Evolutionary conservation across 2,888 invertebrate genomes (phyloP), one percentile per base, ranked within the genome.

Genomic region (Drosophila anomalata): DNA sequence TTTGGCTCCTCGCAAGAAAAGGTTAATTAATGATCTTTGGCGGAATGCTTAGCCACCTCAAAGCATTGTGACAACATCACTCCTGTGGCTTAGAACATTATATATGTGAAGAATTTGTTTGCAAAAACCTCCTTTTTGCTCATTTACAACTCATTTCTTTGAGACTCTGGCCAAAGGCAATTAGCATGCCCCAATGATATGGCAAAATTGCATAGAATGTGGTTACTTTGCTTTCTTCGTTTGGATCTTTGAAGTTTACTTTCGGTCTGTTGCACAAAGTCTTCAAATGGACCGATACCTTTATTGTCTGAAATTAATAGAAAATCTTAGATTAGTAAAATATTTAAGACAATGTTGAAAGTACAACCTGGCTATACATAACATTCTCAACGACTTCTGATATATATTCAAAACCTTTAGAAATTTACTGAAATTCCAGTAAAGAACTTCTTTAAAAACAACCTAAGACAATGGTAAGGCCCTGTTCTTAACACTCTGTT

Each of bases 121-220:
- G 71, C 77, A 50, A 63, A 60, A 57, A 67, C 14, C 4, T 31
- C 22, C 66, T 74, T 68, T 76, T 75, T 67, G 77, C 79, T 84
- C 84, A 85, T 85, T 87, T 85, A 87, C 84, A 85, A 85, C 87
- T 87, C 81, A 87, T 84, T 84, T 84, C 61, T 84, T 84, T 65
- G 41, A 74, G 81, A 76, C 78, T 76, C 71, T 77, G 70, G 62
- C 69, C 74, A 76, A 78, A 81, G 74, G 77, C 71, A 84, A 84
- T 87, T 84, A 79, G 51, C 78, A 84, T 87, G 84, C 79, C 57
- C 46, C 46, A 56, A 84, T 84, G 84, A 84, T 58, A 12, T 42
- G 48, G 79, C 84, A 72, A 54, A 67, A 72, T 48, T 61, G 36
- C 50, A 60, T 58, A 60, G 2, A 47, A 11, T 42, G 41, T 8